A percentile compares a stretch with the other conserved stretches of the same genome.
Conservation (phyloP, 2,797 vertebrate species). For the Macropus fuliginosus region DNA sequence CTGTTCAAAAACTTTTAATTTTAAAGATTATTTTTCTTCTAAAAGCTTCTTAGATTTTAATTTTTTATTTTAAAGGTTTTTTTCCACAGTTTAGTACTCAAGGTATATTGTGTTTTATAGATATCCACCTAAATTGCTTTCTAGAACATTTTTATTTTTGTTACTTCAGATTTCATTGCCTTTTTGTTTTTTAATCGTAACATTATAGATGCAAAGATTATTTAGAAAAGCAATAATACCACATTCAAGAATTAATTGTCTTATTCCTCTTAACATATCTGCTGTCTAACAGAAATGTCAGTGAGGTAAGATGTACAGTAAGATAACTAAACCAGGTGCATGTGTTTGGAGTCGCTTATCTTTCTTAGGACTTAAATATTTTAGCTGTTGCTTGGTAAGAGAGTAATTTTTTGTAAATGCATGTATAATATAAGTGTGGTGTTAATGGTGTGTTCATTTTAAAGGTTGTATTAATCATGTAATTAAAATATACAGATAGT, state of each 20-base stretch:
- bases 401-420: conserved; percentile 78
- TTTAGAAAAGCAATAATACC: conserved; percentile 78
- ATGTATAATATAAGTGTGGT: conserved; percentile 86
- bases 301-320: conserved; percentile 91
- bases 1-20: background rate
- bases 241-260: conserved; percentile 85
- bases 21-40: background rate
- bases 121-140: background rate
- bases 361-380: conserved; percentile 78
- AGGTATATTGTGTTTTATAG: conserved; percentile 53
- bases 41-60: conserved; percentile 51
- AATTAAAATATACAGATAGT: conserved; percentile 68
- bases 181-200: conserved; percentile 70
- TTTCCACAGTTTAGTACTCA: conserved; percentile 49
- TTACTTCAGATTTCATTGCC: conserved; percentile 51
- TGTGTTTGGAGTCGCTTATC: conserved; percentile 88
- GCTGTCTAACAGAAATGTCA: conserved; percentile 91
- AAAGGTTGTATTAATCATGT: conserved; percentile 68
- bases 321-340: conserved; percentile 85
- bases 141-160: conserved; percentile 36
- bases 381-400: conserved; percentile 73
- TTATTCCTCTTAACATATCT: conserved; percentile 87
- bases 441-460: conserved; percentile 80
- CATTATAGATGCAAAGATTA: conserved; percentile 75
- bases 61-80: conserved; percentile 47